Base-by-base conservation (phyloP, 2,888 invertebrate genomes). In the Iphiclides podalirius region DNA sequence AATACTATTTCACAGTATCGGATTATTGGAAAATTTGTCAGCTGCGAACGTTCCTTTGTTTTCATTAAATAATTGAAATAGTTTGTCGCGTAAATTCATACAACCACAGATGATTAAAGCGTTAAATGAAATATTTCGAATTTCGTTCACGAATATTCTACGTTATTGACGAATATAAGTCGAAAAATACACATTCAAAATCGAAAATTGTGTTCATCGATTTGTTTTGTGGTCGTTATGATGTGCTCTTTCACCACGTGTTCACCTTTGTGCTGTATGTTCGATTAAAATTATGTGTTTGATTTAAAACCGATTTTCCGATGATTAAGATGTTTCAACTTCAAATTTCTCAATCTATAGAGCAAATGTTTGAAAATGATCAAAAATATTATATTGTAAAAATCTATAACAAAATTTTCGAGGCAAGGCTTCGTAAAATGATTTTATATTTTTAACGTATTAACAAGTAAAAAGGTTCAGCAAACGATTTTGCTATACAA, bases 1-100 rank as follows among this genome's bases (percentile, higher is more conserved):
- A 59, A 63, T 63, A 62, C 61, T 64, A 63, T 66, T 69, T 72
- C 61, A 64, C 63, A 62, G 60, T 58, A 55, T 63, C 61, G 70
- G 68, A 67, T 72, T 70, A 72, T 70, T 63, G 68, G 67, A 65
- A 71, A 72, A 67, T 71, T 67, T 64, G 64, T 66, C 65, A 67
- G 59, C 59, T 52, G 59, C 57, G 57, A 55, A 53, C 59, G 44
- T 49, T 49, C 52, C 60, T 64, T 64, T 67, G 65, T 66, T 68
- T 65, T 62, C 60, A 57, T 66, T 64, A 61, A 62, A 66, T 63
- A 58, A 64, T 66, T 65, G 55, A 69, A 64, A 59, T 59, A 57
- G 52, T 54, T 55, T 53, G 45, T 38, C 46, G 42, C 36, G 16
- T 47, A 49, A 38, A 49, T 44, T 52, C 54, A 52, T 54, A 45